Evolutionary conservation across 2,888 invertebrate genomes (phyloP), one percentile per base, ranked within the genome.

Genomic region (Cynaeus angustus): DNA sequence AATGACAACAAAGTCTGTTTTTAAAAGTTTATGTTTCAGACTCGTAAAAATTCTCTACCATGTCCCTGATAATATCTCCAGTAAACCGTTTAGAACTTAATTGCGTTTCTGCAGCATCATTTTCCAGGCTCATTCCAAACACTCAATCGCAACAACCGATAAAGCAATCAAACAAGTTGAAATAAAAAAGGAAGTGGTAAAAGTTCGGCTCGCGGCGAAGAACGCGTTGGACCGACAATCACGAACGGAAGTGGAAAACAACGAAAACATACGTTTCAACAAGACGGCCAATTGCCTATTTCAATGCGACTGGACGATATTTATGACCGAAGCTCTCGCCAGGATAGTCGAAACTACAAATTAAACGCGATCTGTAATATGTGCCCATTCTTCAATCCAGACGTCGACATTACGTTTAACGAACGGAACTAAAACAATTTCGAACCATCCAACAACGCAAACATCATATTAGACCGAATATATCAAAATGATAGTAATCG

Each of bases 91-190:
- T 33, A 48, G 30, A 48, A 14, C 30, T 43, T 67, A 67, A 67
- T 59, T 67, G 50, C 16, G 46, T 50, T 59, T 12, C 53, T 68
- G 16, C 45, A 43, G 59, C 21, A 50, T 75, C 68, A 59, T 65
- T 45, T 48, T 33, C 43, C 55, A 28, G 45, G 21, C 79, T 86
- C 55, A 84, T 80, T 88, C 86, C 76, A 86, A 80, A 72, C 80
- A 76, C 0, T 87, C 87, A 1, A 86, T 86, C 81, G 86, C 86
- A 73, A 88, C 79, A 85, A 88, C 88, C 77, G 88, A 80, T 75
- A 87, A 79, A 58, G 87, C 86, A 78, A 88, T 88, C 86, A 88
- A 88, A 79, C 88, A 78, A 68, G 87, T 88, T 72, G 67, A 73
- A 74, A 75, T 72, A 75, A 77, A 77, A 59, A 74, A 74, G 73